A percentile compares a stretch with the other conserved stretches of the same genome.
phyloP scores from a whole-genome alignment of 2,888 invertebrate species.

The Patella ulyssiponensis region DNA sequence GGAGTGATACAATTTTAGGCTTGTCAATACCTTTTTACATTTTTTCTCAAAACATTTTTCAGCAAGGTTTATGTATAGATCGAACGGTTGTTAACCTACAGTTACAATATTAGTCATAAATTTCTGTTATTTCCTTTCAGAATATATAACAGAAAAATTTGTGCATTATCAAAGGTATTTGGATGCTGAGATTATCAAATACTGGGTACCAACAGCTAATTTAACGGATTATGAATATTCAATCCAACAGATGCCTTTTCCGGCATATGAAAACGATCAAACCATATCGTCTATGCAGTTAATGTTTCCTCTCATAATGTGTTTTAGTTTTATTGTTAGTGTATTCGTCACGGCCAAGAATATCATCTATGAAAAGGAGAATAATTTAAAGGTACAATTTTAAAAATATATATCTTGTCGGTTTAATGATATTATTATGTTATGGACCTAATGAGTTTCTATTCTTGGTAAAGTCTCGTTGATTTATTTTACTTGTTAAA shows the following conservation, averaged over 20 bases:
- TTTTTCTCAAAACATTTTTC: too few relatives aligned
- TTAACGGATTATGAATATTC: slow-evolving; percentile 62
- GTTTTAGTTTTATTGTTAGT: slow-evolving; percentile 86
- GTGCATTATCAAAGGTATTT: slow-evolving; percentile 78
- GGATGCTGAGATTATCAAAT: slow-evolving; percentile 72
- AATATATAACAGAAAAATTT: slow-evolving; percentile 79
- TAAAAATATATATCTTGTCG: not conserved
- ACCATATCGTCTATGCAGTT: slow-evolving; percentile 79
- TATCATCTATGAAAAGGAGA: slow-evolving; percentile 83
- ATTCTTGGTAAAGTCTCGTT: too few relatives aligned
- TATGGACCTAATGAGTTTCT: too few relatives aligned
- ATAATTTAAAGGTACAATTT: slow-evolving; percentile 67
- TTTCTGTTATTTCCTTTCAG: slow-evolving; percentile 66
- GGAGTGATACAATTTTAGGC: too few relatives aligned
- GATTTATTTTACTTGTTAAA: not conserved
- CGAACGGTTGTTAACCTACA: too few relatives aligned
- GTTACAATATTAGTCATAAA: too few relatives aligned
- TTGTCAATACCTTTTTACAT: too few relatives aligned
- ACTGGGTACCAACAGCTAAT: slow-evolving; percentile 17
- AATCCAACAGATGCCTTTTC: slow-evolving; percentile 81
- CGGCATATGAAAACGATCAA: slow-evolving; percentile 79
- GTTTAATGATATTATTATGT: too few relatives aligned
- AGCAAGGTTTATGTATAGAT: too few relatives aligned
- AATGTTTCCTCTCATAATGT: slow-evolving; percentile 82
- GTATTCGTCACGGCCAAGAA: slow-evolving; percentile 84